Base-by-base conservation (phyloP, 2,888 invertebrate genomes). In the Beris morrisii region DNA sequence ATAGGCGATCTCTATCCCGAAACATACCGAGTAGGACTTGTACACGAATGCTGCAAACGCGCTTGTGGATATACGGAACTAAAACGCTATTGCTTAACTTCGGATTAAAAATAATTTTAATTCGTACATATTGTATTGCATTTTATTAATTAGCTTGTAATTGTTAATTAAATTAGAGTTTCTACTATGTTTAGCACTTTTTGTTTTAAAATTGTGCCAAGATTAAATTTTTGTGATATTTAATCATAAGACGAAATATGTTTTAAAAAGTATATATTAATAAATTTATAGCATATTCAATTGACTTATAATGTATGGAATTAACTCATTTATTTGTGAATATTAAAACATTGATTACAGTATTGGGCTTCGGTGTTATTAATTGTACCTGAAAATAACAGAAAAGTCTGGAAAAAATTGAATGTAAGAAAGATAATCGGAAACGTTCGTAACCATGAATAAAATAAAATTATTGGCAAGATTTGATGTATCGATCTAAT, bases 11-110 rank as follows among this genome's bases (percentile, higher is more conserved):
- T 73, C 0, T 6, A 28, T 11, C 4, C 28, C 5, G 46, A 46
- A 12, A 13, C n/a, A 13, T 15, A 48, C 12, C 15, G 31, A 30
- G n/a, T 28, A n/a, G 46, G 46, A 6, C 46, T 76, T 44, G 75
- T 74, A 22, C 77, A 78, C 59, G 73, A 75, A 38, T 79, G 79
- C 65, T 79, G 79, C 59, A 73, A 72, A 3, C 73, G 74, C 15
- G 72, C 76, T 32, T 79, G 79, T 69, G 73, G 75, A 63, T 75
- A 74, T 54, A 54, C 71, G 4, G 77, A 79, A 44, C 70, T 79
- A 38, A 70, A 70, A 59, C 70, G 74, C 65, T 79, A 78, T 71
- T 79, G 79, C 70, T 77, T 76, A 5, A 7, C 45, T 12, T 38
- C 11, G 6, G 12, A 45, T 9, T 58, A 58, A 13, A 38, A 4